These are phyloP conservation scores for Tonatia bakeri DNA, from an alignment of 2,113 vertebrate genomes.

Conservation along the genomic window DNA sequence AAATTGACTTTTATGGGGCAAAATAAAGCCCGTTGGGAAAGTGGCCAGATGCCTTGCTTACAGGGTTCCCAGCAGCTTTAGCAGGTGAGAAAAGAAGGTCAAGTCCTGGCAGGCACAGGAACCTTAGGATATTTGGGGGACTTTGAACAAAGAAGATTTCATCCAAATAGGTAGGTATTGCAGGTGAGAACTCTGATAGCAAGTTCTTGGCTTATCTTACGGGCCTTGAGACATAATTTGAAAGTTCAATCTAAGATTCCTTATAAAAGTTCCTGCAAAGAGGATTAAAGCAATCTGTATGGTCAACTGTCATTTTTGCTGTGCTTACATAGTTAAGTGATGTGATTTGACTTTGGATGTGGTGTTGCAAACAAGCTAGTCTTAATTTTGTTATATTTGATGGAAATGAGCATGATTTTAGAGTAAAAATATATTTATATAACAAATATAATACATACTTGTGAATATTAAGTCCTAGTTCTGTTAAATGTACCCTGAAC, in stretches of 20 bases:
- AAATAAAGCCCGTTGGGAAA: neutral
- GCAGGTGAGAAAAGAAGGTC: neutral
- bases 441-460: neutral
- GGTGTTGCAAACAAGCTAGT: neutral
- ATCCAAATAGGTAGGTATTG: neutral
- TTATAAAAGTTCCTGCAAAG: neutral
- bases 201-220: neutral
- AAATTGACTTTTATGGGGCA: neutral
- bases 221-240: neutral
- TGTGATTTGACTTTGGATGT: neutral
- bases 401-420: neutral
- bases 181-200: neutral
- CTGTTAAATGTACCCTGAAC: neutral
- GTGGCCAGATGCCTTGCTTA: neutral
- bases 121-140: neutral
- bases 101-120: neutral
- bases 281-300: neutral
- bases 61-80: neutral
- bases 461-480: neutral
- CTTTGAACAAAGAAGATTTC: neutral
- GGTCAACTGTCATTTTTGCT: neutral
- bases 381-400: neutral
- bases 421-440: neutral
- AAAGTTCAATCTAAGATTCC: neutral
- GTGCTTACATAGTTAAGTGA: neutral